Evolutionary conservation across 2,888 invertebrate species (phyloP).

Genomic region (Tetragonula carbonaria): DNA sequence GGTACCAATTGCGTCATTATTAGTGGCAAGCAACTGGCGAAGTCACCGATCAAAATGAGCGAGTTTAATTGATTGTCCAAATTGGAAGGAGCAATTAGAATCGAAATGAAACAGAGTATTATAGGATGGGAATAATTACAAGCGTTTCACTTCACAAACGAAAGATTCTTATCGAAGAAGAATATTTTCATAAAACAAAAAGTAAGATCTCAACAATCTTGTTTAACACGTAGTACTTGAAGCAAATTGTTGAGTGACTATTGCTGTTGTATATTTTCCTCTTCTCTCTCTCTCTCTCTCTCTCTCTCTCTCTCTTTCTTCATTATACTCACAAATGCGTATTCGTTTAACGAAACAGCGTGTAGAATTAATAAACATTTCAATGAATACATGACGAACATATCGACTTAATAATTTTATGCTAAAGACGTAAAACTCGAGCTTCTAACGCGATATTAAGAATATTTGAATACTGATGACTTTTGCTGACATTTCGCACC

Average conservation of each 20-base stretch:
- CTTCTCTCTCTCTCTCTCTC: background rate
- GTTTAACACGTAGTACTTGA: background rate
- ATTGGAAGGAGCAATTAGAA: background rate
- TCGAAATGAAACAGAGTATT: background rate
- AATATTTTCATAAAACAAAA: background rate
- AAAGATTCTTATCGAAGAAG: background rate
- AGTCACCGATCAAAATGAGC: background rate
- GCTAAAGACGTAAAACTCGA: background rate
- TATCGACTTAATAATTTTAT: constrained; percentile 32
- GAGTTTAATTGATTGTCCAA: background rate
- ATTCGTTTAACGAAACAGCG: too few species aligned
- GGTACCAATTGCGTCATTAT: background rate
- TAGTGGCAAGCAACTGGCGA: background rate
- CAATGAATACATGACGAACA: background rate
- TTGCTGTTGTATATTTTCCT: background rate
- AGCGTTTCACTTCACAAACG: background rate
- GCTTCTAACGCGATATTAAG: background rate
- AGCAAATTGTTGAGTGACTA: background rate
- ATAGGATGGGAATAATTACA: background rate
- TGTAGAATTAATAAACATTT: constrained; percentile 39
- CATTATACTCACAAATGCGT: too few species aligned
- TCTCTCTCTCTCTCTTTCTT: background rate
- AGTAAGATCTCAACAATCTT: background rate
- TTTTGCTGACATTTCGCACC: constrained; percentile 50
- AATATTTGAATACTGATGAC: constrained; percentile 16